Evolutionary conservation across 2,113 vertebrate species (phyloP).

Genomic region (Elephas maximus): DNA sequence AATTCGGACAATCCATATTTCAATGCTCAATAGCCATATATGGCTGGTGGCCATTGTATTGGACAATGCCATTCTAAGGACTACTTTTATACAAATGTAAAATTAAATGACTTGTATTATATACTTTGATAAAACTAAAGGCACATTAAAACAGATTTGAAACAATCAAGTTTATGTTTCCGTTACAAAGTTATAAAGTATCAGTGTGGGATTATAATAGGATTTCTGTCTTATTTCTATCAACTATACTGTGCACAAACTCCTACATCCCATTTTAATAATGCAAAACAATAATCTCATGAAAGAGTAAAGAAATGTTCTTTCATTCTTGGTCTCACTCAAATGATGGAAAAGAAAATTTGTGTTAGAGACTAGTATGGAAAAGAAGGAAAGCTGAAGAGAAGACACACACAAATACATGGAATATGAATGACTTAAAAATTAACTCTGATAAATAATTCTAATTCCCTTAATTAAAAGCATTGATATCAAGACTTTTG

Average conservation of each 20-base stretch:
- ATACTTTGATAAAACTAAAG: background rate
- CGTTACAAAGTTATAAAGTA: background rate
- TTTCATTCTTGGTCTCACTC: constrained; percentile 41
- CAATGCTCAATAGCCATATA: background rate
- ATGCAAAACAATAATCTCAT: constrained; percentile 1
- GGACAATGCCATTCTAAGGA: background rate
- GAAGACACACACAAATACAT: background rate
- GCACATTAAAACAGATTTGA: background rate
- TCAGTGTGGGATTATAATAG: background rate
- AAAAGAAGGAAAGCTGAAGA: background rate
- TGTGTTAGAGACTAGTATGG: background rate
- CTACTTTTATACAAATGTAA: background rate
- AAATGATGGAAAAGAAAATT: background rate
- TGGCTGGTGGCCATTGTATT: background rate
- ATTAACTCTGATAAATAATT: constrained; percentile 3
- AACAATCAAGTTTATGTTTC: background rate
- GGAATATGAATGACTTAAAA: background rate
- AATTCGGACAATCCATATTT: background rate
- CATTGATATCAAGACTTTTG: background rate
- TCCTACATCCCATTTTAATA: background rate
- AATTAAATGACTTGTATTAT: background rate
- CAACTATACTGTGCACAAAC: background rate
- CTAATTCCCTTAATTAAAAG: background rate
- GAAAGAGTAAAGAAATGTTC: background rate
- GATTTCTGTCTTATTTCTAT: constrained; percentile 46